Conservation (phyloP, 2,888 invertebrate genomes). For the Amaurobius ferox region DNA sequence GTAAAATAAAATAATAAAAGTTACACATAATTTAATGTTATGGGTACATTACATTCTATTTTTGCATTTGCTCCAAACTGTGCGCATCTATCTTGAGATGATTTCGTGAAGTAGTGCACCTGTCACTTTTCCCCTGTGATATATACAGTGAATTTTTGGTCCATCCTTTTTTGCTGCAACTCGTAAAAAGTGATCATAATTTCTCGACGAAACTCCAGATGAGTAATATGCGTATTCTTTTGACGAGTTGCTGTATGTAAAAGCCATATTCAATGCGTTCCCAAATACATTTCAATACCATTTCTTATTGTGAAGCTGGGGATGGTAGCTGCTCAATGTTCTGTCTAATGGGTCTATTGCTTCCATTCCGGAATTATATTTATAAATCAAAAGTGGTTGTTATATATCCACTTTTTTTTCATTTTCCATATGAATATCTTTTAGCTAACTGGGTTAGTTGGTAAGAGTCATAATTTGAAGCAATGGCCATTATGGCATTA, state of each 20-base stretch:
- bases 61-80: not conserved
- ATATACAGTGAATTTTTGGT: not conserved
- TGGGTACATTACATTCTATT: not conserved
- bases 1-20: not conserved
- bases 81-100: not conserved
- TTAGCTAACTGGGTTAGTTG: not conserved
- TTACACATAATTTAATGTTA: not conserved
- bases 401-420: slow-evolving; percentile 19
- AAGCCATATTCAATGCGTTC: not conserved
- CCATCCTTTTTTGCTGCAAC: slow-evolving; percentile 1
- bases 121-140: not conserved
- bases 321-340: not conserved
- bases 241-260: not conserved
- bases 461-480: not conserved
- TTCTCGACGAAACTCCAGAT: not conserved
- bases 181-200: not conserved
- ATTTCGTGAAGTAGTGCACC: too few species aligned
- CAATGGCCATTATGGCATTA: not conserved
- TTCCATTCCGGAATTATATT: slow-evolving; percentile 14
- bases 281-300: not conserved
- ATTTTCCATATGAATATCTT: not conserved
- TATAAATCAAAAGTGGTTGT: slow-evolving; percentile 10
- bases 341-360: slow-evolving; percentile 18
- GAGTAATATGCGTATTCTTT: too few species aligned
- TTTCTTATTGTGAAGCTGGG: not conserved